Conservation (phyloP, 92 coral and sea anemone species). For the Palythoa grandis region DNA sequence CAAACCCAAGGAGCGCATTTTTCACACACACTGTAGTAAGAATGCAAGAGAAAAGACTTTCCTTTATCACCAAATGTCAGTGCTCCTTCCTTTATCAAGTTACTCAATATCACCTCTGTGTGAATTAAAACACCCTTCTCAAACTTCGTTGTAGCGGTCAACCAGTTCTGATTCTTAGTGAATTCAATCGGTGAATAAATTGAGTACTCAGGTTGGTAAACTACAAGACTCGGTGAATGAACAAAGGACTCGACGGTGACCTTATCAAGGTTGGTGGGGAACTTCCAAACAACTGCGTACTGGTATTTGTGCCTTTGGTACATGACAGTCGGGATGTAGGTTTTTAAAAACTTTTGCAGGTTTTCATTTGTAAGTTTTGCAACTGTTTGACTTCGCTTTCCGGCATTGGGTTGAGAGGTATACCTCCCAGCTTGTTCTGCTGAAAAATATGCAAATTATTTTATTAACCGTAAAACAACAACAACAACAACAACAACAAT, state of each 20-base stretch:
- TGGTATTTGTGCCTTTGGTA: not conserved
- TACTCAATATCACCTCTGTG: not conserved
- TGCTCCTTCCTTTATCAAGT: not conserved
- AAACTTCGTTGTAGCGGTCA: not conserved
- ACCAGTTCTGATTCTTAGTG: not conserved
- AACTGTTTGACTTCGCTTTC: no score
- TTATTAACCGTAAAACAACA: no score
- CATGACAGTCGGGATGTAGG: not conserved
- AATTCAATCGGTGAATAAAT: not conserved
- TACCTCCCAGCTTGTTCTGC: no score
- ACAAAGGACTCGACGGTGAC: not conserved
- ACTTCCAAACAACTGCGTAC: not conserved
- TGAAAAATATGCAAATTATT: no score
- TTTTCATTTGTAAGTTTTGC: no score
- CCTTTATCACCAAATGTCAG: not conserved
- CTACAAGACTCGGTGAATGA: not conserved
- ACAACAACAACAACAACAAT: no score
- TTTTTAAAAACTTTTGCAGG: no score
- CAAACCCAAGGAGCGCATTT: conserved; percentile 1
- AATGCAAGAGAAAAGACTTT: conserved; percentile 8
- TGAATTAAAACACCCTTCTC: not conserved
- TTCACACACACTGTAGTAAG: conserved; percentile 18
- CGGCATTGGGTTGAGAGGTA: no score
- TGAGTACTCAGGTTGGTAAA: not conserved
- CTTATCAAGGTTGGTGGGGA: not conserved